Evolutionary conservation across 2,113 vertebrate genomes (phyloP).

Genomic region (Ammospiza caudacuta): DNA sequence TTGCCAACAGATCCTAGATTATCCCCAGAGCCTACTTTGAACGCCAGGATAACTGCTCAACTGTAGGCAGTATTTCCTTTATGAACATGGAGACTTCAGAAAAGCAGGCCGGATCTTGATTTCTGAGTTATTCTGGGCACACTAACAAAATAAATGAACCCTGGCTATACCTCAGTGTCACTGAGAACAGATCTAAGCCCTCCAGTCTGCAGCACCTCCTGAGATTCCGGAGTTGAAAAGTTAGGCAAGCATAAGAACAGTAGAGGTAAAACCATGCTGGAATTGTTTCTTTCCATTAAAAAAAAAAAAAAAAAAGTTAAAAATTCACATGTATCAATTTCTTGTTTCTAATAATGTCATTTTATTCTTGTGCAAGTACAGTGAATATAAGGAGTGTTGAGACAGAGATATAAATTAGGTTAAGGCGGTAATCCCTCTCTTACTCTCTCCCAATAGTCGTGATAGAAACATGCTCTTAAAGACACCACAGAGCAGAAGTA

Average conservation of each 20-base stretch:
- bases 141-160: constrained; percentile 40
- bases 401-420: not conserved
- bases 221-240: not conserved
- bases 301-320: not conserved
- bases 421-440: not conserved
- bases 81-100: constrained; percentile 15
- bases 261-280: not conserved
- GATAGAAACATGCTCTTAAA: not conserved
- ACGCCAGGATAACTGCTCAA: not conserved
- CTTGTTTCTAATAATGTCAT: not conserved
- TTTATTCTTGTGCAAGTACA: not conserved
- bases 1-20: constrained; percentile 49
- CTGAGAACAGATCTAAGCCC: not conserved
- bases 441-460: not conserved
- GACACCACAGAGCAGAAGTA: not conserved
- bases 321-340: not conserved
- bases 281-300: not conserved
- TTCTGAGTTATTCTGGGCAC: constrained; percentile 39
- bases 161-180: not conserved
- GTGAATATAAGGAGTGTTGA: not conserved
- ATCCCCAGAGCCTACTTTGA: constrained; percentile 46
- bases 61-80: constrained; percentile 46
- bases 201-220: not conserved
- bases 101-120: not conserved
- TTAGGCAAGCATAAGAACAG: not conserved